Conservation (phyloP, 2,888 invertebrate genomes). For the Ariolimax columbianus region DNA sequence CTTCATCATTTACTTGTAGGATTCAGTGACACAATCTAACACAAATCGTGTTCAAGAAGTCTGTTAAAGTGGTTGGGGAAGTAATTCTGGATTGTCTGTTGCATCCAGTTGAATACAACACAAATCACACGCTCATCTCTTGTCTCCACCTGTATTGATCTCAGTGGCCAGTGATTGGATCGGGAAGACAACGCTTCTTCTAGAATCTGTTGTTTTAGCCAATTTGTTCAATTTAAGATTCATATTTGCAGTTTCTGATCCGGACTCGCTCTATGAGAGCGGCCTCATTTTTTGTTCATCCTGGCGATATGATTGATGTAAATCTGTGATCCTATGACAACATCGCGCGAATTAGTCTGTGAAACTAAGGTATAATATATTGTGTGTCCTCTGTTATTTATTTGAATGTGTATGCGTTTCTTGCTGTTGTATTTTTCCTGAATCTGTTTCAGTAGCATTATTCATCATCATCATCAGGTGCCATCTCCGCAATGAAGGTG, state of each 20-base stretch:
- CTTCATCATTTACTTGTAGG: too few species aligned
- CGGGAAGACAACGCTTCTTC: background rate
- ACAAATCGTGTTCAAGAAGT: too few species aligned
- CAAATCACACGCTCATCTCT: background rate
- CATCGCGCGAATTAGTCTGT: background rate
- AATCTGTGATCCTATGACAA: background rate
- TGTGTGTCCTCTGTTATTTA: too few species aligned
- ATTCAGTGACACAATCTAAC: too few species aligned
- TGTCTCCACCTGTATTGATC: conserved; percentile 23
- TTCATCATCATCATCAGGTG: too few species aligned
- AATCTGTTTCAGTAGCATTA: too few species aligned
- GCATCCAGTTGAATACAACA: background rate
- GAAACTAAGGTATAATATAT: too few species aligned
- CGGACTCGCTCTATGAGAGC: background rate
- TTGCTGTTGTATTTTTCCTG: too few species aligned
- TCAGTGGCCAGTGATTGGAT: conserved; percentile 3
- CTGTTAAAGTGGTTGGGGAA: too few species aligned
- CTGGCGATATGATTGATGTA: background rate
- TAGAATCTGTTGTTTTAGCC: background rate
- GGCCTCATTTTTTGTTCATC: background rate
- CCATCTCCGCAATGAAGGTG: too few species aligned
- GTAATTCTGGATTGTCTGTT: background rate
- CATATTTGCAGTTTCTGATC: background rate
- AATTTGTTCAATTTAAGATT: conserved; percentile 6
- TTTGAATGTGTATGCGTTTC: too few species aligned